phyloP scores from a whole-genome alignment of 1,140 invertebrate species.

The Zaprionus inermis region DNA sequence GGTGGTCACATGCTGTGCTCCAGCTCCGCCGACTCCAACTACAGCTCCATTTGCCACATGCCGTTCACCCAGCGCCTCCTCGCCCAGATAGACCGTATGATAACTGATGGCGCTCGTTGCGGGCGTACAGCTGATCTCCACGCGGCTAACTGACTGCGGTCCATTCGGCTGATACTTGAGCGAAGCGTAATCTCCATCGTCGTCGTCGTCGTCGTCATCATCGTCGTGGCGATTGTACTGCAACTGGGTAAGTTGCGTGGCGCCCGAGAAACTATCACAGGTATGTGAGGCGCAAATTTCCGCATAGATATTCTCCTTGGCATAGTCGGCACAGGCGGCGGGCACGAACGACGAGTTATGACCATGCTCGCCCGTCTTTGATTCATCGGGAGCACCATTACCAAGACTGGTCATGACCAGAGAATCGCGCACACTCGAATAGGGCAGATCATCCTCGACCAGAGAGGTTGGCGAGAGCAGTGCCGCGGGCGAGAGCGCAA shows the following conservation, averaged over 20 bases:
- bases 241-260: constrained; percentile 56
- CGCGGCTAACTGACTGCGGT: constrained; percentile 74
- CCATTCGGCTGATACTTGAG: constrained; percentile 65
- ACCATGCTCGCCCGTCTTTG: background rate
- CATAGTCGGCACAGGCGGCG: constrained; percentile 73
- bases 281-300: constrained; percentile 85
- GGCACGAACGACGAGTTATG: background rate
- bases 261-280: constrained; percentile 58
- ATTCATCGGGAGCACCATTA: constrained; percentile 17
- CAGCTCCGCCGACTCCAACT: background rate
- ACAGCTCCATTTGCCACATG: constrained; percentile 32
- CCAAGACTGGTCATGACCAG: constrained; percentile 65
- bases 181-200: constrained; percentile 78
- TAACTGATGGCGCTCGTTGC: constrained; percentile 71
- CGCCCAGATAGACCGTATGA: constrained; percentile 77
- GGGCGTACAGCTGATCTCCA: constrained; percentile 72
- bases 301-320: constrained; percentile 87
- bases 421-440: constrained; percentile 81
- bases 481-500: constrained; percentile 36
- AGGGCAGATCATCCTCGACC: constrained; percentile 79
- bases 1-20: constrained; percentile 63
- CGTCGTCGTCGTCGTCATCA: constrained; percentile 11
- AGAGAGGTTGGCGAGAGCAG: constrained; percentile 54
- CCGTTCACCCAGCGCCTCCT: constrained; percentile 70
- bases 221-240: constrained; percentile 29